phyloP scores from a whole-genome alignment of 2,888 invertebrate species.

The Ectemnius lituratus region DNA sequence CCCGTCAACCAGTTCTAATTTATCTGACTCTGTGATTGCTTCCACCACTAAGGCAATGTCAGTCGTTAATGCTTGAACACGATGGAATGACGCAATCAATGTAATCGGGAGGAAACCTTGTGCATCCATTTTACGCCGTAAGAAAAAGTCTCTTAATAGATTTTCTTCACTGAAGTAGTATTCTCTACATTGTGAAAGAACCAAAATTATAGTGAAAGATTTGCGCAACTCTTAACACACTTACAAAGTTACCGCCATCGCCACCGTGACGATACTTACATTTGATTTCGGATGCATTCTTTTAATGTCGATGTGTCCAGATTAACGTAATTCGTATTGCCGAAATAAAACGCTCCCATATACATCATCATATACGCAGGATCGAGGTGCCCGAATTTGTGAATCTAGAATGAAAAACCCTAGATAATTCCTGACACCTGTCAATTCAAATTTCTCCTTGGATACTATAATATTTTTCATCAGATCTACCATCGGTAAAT shows the following conservation, averaged over 20 bases:
- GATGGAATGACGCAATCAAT: slow-evolving; percentile 96
- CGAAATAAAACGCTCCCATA: slow-evolving; percentile 83
- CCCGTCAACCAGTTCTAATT: slow-evolving; percentile 88
- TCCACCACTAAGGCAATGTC: slow-evolving; percentile 91
- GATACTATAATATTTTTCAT: slow-evolving; percentile 7
- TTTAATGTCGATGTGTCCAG: slow-evolving; percentile 85
- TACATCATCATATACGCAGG: slow-evolving; percentile 79
- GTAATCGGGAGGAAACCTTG: slow-evolving; percentile 96
- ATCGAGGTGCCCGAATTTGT: slow-evolving; percentile 70
- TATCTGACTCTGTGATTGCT: slow-evolving; percentile 91
- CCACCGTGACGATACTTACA: slow-evolving; percentile 81
- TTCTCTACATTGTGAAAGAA: slow-evolving; percentile 84
- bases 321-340: slow-evolving; percentile 80
- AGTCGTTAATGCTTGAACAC: slow-evolving; percentile 92
- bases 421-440: too few relatives aligned
- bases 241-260: too few relatives aligned
- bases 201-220: too few relatives aligned
- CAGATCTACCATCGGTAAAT: slow-evolving; percentile 60
- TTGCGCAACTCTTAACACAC: not conserved
- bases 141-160: slow-evolving; percentile 95
- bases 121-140: slow-evolving; percentile 96
- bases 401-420: slow-evolving; percentile 66
- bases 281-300: slow-evolving; percentile 92
- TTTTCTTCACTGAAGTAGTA: slow-evolving; percentile 99
- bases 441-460: not conserved